A percentile compares a stretch with the other conserved stretches of the same genome.
Evolutionary conservation across 2,888 invertebrate species (phyloP).

Genomic region (Agriopis aurantiaria): DNA sequence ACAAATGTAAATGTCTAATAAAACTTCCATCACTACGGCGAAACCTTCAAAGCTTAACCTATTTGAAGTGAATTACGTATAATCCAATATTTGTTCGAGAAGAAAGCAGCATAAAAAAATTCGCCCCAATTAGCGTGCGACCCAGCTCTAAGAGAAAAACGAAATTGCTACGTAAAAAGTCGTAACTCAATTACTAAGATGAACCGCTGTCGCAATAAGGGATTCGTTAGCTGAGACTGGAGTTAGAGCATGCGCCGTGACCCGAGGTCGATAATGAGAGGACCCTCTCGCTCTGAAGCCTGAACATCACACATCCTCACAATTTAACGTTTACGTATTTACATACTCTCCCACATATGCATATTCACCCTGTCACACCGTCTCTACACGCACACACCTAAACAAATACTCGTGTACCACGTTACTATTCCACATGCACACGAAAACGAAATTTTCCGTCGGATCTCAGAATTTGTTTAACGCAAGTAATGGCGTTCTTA

Average conservation of each 20-base stretch:
- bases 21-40: conserved; percentile 63
- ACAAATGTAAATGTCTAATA: conserved; percentile 53
- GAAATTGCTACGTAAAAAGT: conserved; percentile 86
- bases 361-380: conserved; percentile 71
- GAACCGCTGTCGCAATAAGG: conserved; percentile 85
- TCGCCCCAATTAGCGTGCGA: conserved; percentile 81
- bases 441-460: conserved; percentile 55
- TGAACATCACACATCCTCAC: conserved; percentile 84
- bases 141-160: conserved; percentile 83
- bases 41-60: conserved; percentile 73
- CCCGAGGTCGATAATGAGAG: conserved; percentile 87
- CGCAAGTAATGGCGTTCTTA: conserved; percentile 83
- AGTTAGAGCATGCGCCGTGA: conserved; percentile 86
- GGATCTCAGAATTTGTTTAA: conserved; percentile 78
- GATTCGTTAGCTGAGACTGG: conserved; percentile 78
- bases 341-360: conserved; percentile 84
- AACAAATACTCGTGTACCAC: conserved; percentile 46
- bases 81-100: conserved; percentile 81
- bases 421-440: conserved; percentile 42
- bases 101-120: conserved; percentile 67
- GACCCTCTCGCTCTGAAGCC: conserved; percentile 81
- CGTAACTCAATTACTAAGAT: conserved; percentile 86
- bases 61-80: conserved; percentile 76
- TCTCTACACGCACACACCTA: conserved; percentile 48
- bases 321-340: conserved; percentile 84